These are phyloP conservation scores for Synanthedon myopaeformis DNA, from an alignment of 2,888 invertebrate genomes.

Conservation along the genomic window DNA sequence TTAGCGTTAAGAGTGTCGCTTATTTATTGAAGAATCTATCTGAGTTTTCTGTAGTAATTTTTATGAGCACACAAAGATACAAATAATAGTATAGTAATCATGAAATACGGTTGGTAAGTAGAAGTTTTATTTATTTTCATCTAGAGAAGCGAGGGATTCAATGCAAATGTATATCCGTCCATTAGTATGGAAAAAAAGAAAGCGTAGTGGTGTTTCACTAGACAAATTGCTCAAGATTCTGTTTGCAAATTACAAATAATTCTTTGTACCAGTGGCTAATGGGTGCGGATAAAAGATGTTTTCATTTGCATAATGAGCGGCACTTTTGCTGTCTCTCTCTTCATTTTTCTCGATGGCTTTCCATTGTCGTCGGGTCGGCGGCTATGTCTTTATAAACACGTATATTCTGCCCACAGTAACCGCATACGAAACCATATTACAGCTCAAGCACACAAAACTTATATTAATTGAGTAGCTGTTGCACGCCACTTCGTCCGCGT, in stretches of 20 bases:
- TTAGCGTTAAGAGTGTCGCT: no score
- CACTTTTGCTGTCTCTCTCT: slow-evolving; percentile 28
- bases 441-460: no score
- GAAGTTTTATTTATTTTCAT: no score
- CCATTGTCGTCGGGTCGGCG: background rate
- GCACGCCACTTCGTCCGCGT: no score
- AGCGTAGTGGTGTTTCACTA: slow-evolving; percentile 19
- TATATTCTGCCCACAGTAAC: no score
- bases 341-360: slow-evolving; percentile 24
- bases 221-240: slow-evolving; percentile 50
- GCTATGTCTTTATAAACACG: background rate
- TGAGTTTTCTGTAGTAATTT: no score
- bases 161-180: slow-evolving; percentile 38
- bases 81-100: no score
- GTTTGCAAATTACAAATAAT: slow-evolving; percentile 53
- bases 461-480: no score
- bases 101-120: no score
- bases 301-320: slow-evolving; percentile 54
- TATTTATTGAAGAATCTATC: no score
- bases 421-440: no score
- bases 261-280: slow-evolving; percentile 40
- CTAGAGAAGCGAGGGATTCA: slow-evolving; percentile 12
- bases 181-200: slow-evolving; percentile 25
- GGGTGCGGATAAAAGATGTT: slow-evolving; percentile 48
- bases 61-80: no score